Base-by-base conservation (phyloP, 1,140 invertebrate species). In the Bathynomus jamesi region DNA sequence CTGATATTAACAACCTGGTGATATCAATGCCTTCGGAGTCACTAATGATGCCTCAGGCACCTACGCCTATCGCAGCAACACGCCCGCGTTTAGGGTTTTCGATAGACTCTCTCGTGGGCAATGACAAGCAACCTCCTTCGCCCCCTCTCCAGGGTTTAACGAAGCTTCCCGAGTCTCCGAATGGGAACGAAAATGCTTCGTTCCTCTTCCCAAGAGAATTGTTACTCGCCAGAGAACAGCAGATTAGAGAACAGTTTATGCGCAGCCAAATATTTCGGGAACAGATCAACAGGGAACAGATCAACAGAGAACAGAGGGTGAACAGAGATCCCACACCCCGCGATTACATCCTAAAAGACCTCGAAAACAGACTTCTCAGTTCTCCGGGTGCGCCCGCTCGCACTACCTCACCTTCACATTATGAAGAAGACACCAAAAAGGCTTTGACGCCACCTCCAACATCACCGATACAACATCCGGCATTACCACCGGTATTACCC, bases 1-100 rank as follows among this genome's bases (percentile, higher is more conserved):
- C n/a, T n/a, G n/a, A n/a, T n/a, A n/a, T n/a, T n/a, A n/a, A n/a
- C n/a, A n/a, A n/a, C n/a, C n/a, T n/a, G n/a, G 40, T 53, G 40
- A 17, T 2, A 53, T 17, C 13, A 53, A 53, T 53, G 40, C 40
- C 40, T 17, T 53, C 40, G 21, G 40, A 53, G 21, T 53, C 40
- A 21, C 21, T 53, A 53, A 63, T 63, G 61, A 63, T 63, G 61
- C 61, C 61, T 28, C 61, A 63, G 61, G 61, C 61, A 11, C 61
- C 61, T 25, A 63, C 61, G 8, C 21, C 61, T 11, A 28, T 63
- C 24, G 61, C 27, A 17, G 27, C 21, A 11, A 63, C 61, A 25
- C 21, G 27, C 21, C 61, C 61, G 21, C 21, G 61, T 25, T 28
- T 63, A 25, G 24, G 61, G 11, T 63, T 17, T 63, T 63, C 61